These are phyloP conservation scores for Nothura maculosa DNA, from an alignment of 2,797 vertebrate genomes.

Conservation along the genomic window DNA sequence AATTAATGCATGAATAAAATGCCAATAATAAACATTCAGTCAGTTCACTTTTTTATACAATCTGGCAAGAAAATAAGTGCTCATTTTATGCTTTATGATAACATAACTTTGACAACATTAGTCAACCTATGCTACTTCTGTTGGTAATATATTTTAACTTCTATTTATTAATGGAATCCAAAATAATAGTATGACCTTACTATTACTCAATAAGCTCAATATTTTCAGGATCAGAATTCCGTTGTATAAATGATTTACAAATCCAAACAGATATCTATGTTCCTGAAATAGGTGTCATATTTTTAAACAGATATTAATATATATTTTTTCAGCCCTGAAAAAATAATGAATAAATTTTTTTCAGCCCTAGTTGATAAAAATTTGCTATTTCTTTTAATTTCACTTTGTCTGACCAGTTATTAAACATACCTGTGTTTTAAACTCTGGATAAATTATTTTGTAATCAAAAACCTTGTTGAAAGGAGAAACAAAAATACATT, in stretches of 20 bases:
- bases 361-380: background rate
- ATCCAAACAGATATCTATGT: background rate
- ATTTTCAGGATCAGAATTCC: background rate
- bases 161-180: background rate
- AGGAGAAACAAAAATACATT: background rate
- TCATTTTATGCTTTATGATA: background rate
- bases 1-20: constrained; percentile 40
- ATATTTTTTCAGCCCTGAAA: background rate
- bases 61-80: background rate
- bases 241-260: background rate
- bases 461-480: background rate
- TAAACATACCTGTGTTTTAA: background rate
- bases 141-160: background rate
- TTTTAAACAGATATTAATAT: background rate
- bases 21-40: background rate
- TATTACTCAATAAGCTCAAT: background rate
- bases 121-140: background rate
- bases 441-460: background rate
- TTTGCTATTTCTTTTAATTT: constrained; percentile 10
- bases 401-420: background rate
- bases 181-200: background rate
- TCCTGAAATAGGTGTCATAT: background rate
- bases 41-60: background rate
- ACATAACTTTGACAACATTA: background rate
- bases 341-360: no score